Conservation (phyloP, 1,140 invertebrate species). For the Listronotus bonariensis region DNA sequence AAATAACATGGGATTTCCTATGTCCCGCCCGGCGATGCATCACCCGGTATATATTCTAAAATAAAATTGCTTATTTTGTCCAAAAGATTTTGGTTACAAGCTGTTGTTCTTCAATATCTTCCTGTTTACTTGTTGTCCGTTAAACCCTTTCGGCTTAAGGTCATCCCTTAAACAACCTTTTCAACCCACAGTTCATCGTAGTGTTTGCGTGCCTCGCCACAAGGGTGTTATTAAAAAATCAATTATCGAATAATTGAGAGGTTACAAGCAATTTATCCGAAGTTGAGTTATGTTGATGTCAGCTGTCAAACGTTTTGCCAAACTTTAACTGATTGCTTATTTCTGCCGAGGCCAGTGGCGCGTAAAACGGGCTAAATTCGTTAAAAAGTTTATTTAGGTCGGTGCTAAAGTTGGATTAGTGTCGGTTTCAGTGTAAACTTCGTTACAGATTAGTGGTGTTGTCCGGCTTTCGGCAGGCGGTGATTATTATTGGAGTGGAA, state of each 20-base stretch:
- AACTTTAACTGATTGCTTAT: constrained; percentile 12
- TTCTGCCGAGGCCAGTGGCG: constrained; percentile 10
- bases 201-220: constrained; percentile 1
- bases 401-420: background rate
- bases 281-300: constrained; percentile 14
- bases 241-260: constrained; percentile 28
- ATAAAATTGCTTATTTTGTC: too few relatives aligned
- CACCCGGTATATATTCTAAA: too few relatives aligned
- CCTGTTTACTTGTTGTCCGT: too few relatives aligned
- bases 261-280: constrained; percentile 23
- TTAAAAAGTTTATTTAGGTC: constrained; percentile 18
- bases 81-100: too few relatives aligned
- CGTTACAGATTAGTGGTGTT: constrained; percentile 14
- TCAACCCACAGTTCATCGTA: background rate
- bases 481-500: background rate
- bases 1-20: too few relatives aligned
- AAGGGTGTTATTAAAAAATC: constrained; percentile 23
- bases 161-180: too few relatives aligned
- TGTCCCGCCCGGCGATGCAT: too few relatives aligned
- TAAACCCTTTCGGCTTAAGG: too few relatives aligned
- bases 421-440: constrained; percentile 3
- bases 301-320: constrained; percentile 16
- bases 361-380: constrained; percentile 12
- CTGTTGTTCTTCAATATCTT: too few relatives aligned
- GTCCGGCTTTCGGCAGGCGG: background rate